Evolutionary conservation across 2,797 vertebrate species (phyloP).

Genomic region (Huso huso): DNA sequence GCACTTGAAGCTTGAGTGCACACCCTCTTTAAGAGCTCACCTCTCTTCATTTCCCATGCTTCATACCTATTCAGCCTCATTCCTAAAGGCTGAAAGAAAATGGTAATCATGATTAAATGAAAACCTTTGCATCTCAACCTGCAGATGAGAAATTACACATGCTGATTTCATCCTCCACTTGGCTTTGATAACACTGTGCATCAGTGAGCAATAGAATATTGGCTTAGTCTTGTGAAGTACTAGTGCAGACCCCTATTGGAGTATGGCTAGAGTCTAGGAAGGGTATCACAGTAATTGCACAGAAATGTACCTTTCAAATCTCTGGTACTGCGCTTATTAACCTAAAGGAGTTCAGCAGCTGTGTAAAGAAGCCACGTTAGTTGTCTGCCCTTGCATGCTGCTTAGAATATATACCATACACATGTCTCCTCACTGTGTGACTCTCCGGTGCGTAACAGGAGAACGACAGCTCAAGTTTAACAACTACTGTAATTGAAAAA

Average conservation of each 20-base stretch:
- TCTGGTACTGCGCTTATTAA: background rate
- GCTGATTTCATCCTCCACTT: conserved; percentile 44
- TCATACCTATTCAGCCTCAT: conserved; percentile 38
- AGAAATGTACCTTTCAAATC: conserved; percentile 36
- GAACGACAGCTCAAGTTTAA: background rate
- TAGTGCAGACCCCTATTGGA: conserved; percentile 20
- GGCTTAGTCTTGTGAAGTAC: conserved; percentile 19
- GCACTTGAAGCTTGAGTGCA: conserved; percentile 39
- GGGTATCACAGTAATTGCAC: conserved; percentile 39
- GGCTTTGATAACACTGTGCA: conserved; percentile 21
- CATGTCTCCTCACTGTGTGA: background rate
- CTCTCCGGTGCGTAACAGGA: background rate
- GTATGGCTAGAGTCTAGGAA: conserved; percentile 27
- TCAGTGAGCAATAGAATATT: conserved; percentile 23
- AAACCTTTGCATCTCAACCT: conserved; percentile 29
- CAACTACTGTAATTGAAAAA: background rate
- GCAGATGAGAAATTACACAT: conserved; percentile 39
- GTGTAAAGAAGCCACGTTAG: background rate
- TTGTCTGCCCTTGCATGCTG: background rate
- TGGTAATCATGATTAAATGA: conserved; percentile 30
- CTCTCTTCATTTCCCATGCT: conserved; percentile 34
- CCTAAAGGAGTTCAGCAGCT: background rate
- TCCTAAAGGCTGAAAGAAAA: conserved; percentile 32
- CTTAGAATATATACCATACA: background rate
- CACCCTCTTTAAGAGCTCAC: conserved; percentile 36